Evolutionary conservation across 2,797 vertebrate genomes (phyloP), one percentile per base, ranked within the genome.

Genomic region (Clarias pachynema): DNA sequence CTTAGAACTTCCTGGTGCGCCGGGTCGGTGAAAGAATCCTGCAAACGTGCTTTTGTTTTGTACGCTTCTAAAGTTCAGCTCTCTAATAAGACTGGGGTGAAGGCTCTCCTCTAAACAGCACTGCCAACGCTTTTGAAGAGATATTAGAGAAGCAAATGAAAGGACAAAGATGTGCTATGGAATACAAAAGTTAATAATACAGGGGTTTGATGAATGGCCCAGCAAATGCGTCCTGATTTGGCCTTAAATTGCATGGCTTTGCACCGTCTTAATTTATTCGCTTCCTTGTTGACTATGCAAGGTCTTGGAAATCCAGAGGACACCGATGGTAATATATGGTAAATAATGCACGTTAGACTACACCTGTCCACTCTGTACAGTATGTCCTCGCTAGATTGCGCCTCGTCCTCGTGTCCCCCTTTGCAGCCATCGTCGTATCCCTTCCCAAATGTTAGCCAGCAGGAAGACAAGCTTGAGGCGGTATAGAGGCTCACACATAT

Each of bases 121-220:
- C 91, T 91, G 91, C 93, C 92, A 93, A 94, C 93, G 91, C 93
- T 94, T 94, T 94, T 94, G 89, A 94, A 91, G 94, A 93, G 92
- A 95, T 95, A 95, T 93, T 95, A 93, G 94, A 94, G 94, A 95
- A 93, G 92, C 92, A 93, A 92, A 95, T 95, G 93, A 95, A 92
- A 94, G 92, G 95, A 93, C 94, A 92, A 91, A 92, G 92, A 94
- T 94, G 93, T 93, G 93, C 94, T 94, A 93, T 92, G 93, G 92
- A 94, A 95, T 94, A 94, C 91, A 93, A 93, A 94, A 95, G 91
- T 94, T 95, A 95, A 95, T 95, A 95, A 95, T 93, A 89, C 89
- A 87, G 90, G 92, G 92, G 92, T 95, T 95, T 96, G 95, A 96
- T 90, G 88, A 95, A 96, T 96, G 94, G 93, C 91, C 92, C 91